phyloP scores from a whole-genome alignment of 2,797 vertebrate species.

The Emys orbicularis region DNA sequence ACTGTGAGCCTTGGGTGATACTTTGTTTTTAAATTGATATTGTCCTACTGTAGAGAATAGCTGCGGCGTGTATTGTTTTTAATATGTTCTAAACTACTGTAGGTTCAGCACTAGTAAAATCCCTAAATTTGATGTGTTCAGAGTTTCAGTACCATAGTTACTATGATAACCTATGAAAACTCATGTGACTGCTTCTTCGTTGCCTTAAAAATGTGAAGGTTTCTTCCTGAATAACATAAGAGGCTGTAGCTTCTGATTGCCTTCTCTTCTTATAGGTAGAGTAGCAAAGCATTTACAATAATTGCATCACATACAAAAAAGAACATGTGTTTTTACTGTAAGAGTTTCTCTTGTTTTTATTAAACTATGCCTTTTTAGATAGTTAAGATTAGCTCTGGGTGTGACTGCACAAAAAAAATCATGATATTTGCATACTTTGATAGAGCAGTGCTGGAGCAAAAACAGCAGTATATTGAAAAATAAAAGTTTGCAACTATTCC shows the following conservation, averaged over 20 bases:
- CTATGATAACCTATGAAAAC: neutral
- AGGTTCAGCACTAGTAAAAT: rapidly evolving
- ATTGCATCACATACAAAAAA: neutral
- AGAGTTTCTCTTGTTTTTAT: neutral
- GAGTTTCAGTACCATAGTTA: neutral
- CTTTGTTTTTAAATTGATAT: neutral
- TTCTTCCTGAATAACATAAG: neutral
- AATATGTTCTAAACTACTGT: neutral
- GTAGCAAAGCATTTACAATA: neutral
- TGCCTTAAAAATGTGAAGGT: neutral
- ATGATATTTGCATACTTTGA: neutral
- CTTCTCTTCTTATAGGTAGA: neutral
- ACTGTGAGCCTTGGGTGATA: neutral
- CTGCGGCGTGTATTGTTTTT: neutral
- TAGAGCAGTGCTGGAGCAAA: neutral
- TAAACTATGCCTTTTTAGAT: neutral
- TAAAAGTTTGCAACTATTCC: conserved; percentile 7
- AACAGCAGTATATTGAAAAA: neutral
- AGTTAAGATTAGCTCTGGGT: neutral
- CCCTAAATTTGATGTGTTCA: neutral
- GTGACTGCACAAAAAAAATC: conserved; percentile 31
- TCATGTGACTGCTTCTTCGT: neutral
- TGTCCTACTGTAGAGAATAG: neutral
- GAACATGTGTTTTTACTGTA: neutral
- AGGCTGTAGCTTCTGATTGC: neutral